These are phyloP conservation scores for Eupithecia abbreviata DNA, from an alignment of 2,888 invertebrate genomes.

Conservation along the genomic window DNA sequence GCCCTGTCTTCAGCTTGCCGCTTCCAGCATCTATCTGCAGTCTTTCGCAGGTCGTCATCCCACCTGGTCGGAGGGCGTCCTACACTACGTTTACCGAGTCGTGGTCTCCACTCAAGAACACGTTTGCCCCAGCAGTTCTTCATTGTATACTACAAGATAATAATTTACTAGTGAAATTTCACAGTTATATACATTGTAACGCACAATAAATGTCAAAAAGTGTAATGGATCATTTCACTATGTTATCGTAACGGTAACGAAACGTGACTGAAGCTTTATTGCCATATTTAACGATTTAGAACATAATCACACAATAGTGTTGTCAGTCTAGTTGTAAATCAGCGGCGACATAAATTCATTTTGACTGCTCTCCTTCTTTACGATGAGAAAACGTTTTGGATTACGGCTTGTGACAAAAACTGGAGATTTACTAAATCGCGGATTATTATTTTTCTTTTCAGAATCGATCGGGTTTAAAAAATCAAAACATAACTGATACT, in stretches of 20 bases:
- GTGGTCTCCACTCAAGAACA: too few relatives aligned
- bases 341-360: constrained; percentile 66
- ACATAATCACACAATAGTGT: constrained; percentile 72
- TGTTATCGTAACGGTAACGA: constrained; percentile 67
- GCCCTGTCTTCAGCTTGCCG: too few relatives aligned
- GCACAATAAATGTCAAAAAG: constrained; percentile 44
- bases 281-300: constrained; percentile 75
- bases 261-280: constrained; percentile 74
- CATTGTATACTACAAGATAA: neutral
- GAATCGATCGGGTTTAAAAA: neutral
- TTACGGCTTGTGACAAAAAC: constrained; percentile 9
- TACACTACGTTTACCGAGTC: too few relatives aligned
- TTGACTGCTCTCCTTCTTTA: constrained; percentile 57
- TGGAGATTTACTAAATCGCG: neutral
- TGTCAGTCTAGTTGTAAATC: constrained; percentile 77
- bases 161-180: neutral
- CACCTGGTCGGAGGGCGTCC: too few relatives aligned
- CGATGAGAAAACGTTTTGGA: constrained; percentile 60
- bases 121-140: too few relatives aligned
- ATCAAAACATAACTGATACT: neutral
- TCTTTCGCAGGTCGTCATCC: too few relatives aligned
- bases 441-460: neutral
- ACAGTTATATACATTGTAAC: constrained; percentile 38
- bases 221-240: constrained; percentile 62
- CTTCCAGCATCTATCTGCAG: too few relatives aligned